Base-by-base conservation (phyloP, 2,797 vertebrate species). In the Sebastes hopkinsi region DNA sequence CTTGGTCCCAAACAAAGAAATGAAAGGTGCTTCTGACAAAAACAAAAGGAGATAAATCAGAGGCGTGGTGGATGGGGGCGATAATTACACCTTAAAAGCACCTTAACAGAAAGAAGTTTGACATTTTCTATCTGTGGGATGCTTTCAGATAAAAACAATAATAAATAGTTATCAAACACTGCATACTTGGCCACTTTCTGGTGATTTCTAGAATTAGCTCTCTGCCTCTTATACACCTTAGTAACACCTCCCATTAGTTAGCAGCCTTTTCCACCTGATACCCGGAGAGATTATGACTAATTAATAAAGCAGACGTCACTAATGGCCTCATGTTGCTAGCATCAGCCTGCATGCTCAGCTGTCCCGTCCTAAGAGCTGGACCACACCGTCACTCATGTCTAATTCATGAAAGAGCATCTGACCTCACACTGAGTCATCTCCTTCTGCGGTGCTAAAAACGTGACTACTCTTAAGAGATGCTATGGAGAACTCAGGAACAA, bases 301-400 rank as follows among this genome's bases (percentile, higher is more conserved):
- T 95, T 94, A 65, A 96, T 90, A 79, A 85, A 83, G 85, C 69
- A 20, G 80, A 90, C 72, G 81, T 94, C 92, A 95, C 88, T 30
- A 59, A 77, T 56, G 83, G 91, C 90, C 89, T 96, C 90, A 71
- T 89, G 92, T 95, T 94, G 90, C 92, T 61, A 52, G 30, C 87
- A 67, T 70, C 81, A 77, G 61, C 65, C 66, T 36, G 75, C n/a
- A 38, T 38, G 27, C 73, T 92, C 78, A 69, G 80, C 82, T 29
- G 67, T n/a, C 46, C 79, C 5, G 68, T 82, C 79, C 77, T 87
- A 75, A n/a, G 70, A 77, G 72, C 77, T 8, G 79, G 87, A 89
- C 92, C 79, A 38, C 87, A 30, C 55, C 42, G 14, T 72, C 80
- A 20, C 65, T 92, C 91, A 92, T 96, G 82, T 88, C 81, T 95